Base-by-base conservation (phyloP, 2,888 invertebrate genomes). In the Dynastes grantii region DNA sequence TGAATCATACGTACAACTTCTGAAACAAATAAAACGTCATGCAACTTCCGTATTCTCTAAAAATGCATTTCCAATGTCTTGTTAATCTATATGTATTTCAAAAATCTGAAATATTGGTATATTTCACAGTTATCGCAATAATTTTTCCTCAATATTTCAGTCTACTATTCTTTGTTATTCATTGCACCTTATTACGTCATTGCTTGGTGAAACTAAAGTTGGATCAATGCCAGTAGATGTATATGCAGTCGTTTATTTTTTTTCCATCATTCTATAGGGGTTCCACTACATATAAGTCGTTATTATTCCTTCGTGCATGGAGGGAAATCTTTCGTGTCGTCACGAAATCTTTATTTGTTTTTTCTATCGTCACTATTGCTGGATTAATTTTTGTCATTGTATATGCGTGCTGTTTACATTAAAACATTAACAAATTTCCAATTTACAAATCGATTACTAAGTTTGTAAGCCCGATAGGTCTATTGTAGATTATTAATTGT, bases 321-420 rank as follows among this genome's bases (percentile, higher is more conserved):
- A 65, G 16, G 55, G 16, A 65, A 49, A 49, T 49, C 9, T 68
- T 68, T 68, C 68, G 51, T 68, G 68, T 51, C 16, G 68, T 68
- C 68, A 68, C 68, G 68, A 68, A 51, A 68, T 49, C 51, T 51
- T 68, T 27, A 40, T 1, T 45, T 11, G 5, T 37, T 5, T 37
- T 37, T 11, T 45, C 9, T 45, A 11, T 45, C 3, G 40, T 40
- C 4, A 32, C 40, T 9, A 9, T 6, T 40, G 40, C 40, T 40
- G 5, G 8, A 40, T 9, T 40, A 40, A 6, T 40, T 40, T 40
- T 40, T 40, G 45, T 45, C 45, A 11, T 8, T 45, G 5, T 37
- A 45, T 11, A 8, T 45, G 8, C 8, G 11, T 45, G 45, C 45
- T 45, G 8, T 45, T 45, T 45, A 45, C 11, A 45, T 5, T 5